Base-by-base conservation (phyloP, 2,888 invertebrate species). In the Hofmannophila pseudospretella region DNA sequence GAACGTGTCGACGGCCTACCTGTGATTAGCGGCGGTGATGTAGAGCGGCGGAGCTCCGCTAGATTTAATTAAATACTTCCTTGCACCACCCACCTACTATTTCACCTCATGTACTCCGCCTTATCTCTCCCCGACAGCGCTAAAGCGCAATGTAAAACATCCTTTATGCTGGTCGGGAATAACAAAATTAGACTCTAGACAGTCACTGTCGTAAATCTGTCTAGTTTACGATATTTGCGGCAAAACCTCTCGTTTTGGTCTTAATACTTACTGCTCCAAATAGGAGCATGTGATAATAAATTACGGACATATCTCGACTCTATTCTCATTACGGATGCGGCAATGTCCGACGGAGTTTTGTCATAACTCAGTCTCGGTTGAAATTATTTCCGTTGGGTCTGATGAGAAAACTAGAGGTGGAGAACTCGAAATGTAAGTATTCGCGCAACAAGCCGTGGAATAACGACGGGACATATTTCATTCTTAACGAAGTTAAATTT, bases 401-500 rank as follows among this genome's bases (percentile, higher is more conserved):
- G 85, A 84, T 85, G 86, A 84, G 85, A 81, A 81, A 85, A 84
- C 85, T 85, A 82, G 82, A 80, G 81, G 80, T 78, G 71, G 80
- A 70, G 70, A 78, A 69, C 78, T 77, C 69, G 68, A 72, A 77
- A 79, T 78, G 82, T 80, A 82, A 80, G 80, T 78, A 73, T 80
- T 76, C 78, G 78, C 71, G 80, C 79, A 84, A 82, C 84, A 82
- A 82, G 77, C 80, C 80, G 75, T 75, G 74, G 78, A 75, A 75
- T 82, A 82, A 82, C 84, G 84, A 73, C 70, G 75, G 75, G 75
- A 70, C 80, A 84, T 85, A 84, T 84, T 84, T 85, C 84, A 84
- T 82, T 81, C 84, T 84, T 85, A 84, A 84, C 82, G 81, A 85
- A 84, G 81, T 84, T 80, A 84, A 84, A 84, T 85, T 85, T 85